Evolutionary conservation across 2,113 vertebrate species (phyloP), one percentile per base, ranked within the genome.

Genomic region (Triplophysa rosa): DNA sequence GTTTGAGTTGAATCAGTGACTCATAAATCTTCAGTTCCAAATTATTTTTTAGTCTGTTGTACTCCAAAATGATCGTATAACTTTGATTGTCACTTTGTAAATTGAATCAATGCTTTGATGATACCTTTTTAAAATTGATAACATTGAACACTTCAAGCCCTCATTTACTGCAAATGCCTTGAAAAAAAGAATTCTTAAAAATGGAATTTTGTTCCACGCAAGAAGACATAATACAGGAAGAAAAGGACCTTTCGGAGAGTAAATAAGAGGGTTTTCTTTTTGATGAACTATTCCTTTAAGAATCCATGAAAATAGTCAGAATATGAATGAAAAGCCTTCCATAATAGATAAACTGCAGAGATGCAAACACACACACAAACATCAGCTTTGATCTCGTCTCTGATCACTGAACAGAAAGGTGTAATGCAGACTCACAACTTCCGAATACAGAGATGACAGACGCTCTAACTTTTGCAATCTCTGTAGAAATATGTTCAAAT

Each of bases 361-460:
- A 77, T 7, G n/a, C 62, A 77, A 9, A 66, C 63, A 40, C 29
- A 68, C n/a, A 66, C 75, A 40, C 63, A 37, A 37, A 37, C 33
- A 67, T 29, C 24, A 24, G 40, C 65, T 59, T 61, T 69, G 66
- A 79, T 79, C 77, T 79, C 45, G 49, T 67, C 77, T 79, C 24
- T 69, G 77, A 68, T 78, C 77, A 69, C 52, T 56, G 63, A 67
- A 45, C 42, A 56, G 70, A 73, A 75, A 63, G 40, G 59, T 63
- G 72, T 63, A 75, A 75, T 63, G 37, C 56, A 26, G 59, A 61
- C 77, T 69, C 40, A 10, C 66, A 61, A 47, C 40, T 66, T n/a
- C 77, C 37, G 8, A 58, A 77, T 33, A 47, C 65, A 49, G 23
- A 21, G 17, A 33, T 79, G 67, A 69, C 26, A 69, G 77, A 79